A percentile compares a stretch with the other conserved stretches of the same genome.
Evolutionary conservation across 2,113 vertebrate species (phyloP).

Genomic region (Salminus brasiliensis): DNA sequence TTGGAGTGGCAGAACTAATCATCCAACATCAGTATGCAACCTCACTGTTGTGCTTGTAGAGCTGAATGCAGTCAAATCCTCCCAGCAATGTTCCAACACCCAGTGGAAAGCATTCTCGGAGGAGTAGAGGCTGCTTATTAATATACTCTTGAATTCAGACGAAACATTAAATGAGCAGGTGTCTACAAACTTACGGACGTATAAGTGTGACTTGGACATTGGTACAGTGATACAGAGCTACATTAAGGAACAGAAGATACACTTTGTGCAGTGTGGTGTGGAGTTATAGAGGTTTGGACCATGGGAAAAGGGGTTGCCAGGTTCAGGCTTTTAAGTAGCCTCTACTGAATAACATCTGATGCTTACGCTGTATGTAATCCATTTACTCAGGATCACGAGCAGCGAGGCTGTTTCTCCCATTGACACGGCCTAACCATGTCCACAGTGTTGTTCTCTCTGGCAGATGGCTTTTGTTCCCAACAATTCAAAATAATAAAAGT

Average conservation of each 20-base stretch:
- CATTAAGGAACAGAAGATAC: background rate
- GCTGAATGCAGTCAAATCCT: no score
- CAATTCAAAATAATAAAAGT: slow-evolving; percentile 24
- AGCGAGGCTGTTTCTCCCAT: slow-evolving; percentile 28
- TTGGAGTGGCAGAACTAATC: no score
- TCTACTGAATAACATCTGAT: background rate
- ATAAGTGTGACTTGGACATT: no score
- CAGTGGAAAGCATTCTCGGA: no score
- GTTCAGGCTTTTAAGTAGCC: slow-evolving; percentile 7
- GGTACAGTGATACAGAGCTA: background rate
- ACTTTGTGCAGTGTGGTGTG: background rate
- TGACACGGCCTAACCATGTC: background rate
- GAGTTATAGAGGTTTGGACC: background rate
- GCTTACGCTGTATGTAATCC: background rate
- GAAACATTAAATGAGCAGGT: no score
- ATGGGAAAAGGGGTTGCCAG: background rate
- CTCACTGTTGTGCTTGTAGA: no score
- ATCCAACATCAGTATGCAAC: no score
- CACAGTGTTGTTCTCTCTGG: slow-evolving; percentile 45
- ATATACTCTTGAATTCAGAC: no score
- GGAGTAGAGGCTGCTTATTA: no score
- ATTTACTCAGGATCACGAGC: slow-evolving; percentile 4
- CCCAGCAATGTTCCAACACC: no score
- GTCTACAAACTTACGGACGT: no score
- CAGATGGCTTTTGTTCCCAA: slow-evolving; percentile 23